Conservation (phyloP, 2,113 vertebrate genomes). For the Xenus cinereus region DNA sequence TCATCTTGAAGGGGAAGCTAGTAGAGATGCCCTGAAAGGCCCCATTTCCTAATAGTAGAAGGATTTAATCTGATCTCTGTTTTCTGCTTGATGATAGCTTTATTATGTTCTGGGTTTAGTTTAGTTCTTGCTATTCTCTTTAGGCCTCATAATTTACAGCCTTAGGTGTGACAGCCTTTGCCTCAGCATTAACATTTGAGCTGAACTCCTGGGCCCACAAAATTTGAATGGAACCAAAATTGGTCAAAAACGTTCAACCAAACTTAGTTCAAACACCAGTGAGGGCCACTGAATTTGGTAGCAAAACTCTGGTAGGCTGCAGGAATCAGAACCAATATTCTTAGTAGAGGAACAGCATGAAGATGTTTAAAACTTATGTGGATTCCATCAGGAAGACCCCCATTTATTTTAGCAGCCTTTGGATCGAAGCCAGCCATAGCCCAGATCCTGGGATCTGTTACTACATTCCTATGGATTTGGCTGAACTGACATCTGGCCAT, state of each 20-base stretch:
- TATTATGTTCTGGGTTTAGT: not conserved
- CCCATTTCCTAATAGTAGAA: not conserved
- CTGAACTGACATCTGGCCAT: conserved; percentile 31
- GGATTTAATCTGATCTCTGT: not conserved
- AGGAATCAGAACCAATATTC: not conserved
- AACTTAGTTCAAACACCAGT: not conserved
- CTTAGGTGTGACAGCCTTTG: not conserved
- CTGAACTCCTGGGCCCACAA: not conserved
- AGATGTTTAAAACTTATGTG: not conserved
- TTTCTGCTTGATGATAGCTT: not conserved
- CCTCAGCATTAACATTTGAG: not conserved
- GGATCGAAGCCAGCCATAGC: not conserved
- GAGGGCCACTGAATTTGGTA: not conserved
- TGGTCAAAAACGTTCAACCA: not conserved
- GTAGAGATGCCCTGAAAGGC: not conserved
- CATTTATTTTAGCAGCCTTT: not conserved
- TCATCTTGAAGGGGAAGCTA: not conserved
- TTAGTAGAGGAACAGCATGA: not conserved
- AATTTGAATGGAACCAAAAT: not conserved
- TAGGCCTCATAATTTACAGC: not conserved
- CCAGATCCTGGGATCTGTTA: conserved; percentile 22
- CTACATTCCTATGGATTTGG: conserved; percentile 40
- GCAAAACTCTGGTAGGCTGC: not conserved
- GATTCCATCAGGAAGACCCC: not conserved
- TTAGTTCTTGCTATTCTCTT: not conserved